A percentile compares a stretch with the other conserved stretches of the same genome.
Evolutionary conservation across 2,113 vertebrate genomes (phyloP).

Genomic region (Sorex araneus): DNA sequence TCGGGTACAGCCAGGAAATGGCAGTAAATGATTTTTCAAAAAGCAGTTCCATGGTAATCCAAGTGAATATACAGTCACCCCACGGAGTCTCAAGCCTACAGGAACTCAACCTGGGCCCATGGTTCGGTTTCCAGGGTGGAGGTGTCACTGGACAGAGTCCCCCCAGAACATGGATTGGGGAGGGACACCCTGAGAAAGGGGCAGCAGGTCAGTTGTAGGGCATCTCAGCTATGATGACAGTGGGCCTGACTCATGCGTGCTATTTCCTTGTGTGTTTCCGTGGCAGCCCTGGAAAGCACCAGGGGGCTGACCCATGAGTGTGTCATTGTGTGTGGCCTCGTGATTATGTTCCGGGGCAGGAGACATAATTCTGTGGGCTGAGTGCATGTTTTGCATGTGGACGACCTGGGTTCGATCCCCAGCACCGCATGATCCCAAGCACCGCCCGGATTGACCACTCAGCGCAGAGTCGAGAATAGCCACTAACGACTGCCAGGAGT

Average conservation of each 20-base stretch:
- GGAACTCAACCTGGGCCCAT: conserved; percentile 7
- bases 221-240: neutral
- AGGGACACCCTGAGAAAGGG: neutral
- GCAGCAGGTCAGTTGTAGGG: neutral
- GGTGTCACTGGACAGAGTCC: neutral
- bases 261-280: neutral
- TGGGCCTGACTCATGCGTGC: neutral
- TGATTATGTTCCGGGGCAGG: too few species aligned
- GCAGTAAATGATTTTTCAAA: neutral
- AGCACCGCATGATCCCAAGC: too few species aligned
- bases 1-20: neutral
- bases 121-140: conserved; percentile 49
- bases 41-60: neutral
- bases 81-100: neutral
- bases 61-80: neutral
- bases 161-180: neutral
- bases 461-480: too few species aligned
- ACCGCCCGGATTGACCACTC: too few species aligned
- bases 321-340: neutral
- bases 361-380: too few species aligned
- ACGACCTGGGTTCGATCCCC: too few species aligned
- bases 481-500: too few species aligned
- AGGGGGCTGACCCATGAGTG: neutral
- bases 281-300: neutral
- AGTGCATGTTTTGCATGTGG: too few species aligned